Evolutionary conservation across 2,113 vertebrate genomes (phyloP).

Genomic region (Ophthalmolycus amberensis): DNA sequence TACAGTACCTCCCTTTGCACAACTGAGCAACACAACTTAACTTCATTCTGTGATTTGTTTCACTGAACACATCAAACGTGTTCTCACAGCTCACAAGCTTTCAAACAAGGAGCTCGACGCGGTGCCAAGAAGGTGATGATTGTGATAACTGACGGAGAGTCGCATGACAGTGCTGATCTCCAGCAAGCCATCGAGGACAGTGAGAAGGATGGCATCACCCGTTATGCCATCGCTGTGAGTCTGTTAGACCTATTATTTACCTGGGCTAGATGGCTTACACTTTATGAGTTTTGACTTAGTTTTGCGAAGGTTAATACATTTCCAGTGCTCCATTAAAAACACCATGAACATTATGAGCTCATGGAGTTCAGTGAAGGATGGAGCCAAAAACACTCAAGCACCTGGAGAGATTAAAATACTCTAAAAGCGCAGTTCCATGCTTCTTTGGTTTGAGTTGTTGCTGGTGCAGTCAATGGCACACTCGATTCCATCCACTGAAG

Average conservation of each 20-base stretch:
- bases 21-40: neutral
- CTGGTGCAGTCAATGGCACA: constrained; percentile 34
- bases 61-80: neutral
- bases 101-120: constrained; percentile 93
- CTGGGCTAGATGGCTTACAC: constrained; percentile 16
- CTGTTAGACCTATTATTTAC: constrained; percentile 26
- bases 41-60: neutral
- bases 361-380: constrained; percentile 34
- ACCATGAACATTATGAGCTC: constrained; percentile 48
- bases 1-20: constrained; percentile 64
- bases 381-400: constrained; percentile 32
- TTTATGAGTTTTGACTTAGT: constrained; percentile 33
- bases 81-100: constrained; percentile 85
- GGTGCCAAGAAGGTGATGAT: constrained; percentile 99
- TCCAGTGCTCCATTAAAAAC: constrained; percentile 36
- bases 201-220: constrained; percentile 94
- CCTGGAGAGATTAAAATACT: constrained; percentile 18
- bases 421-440: constrained; percentile 17
- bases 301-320: constrained; percentile 41
- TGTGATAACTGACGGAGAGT: constrained; percentile 97
- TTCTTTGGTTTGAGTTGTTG: constrained; percentile 34
- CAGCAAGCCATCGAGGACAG: constrained; percentile 93
- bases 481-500: constrained; percentile 29
- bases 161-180: constrained; percentile 94
- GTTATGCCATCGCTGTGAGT: constrained; percentile 96